Evolutionary conservation across 1,140 invertebrate genomes (phyloP).

Genomic region (Lasioglossum baleicum): DNA sequence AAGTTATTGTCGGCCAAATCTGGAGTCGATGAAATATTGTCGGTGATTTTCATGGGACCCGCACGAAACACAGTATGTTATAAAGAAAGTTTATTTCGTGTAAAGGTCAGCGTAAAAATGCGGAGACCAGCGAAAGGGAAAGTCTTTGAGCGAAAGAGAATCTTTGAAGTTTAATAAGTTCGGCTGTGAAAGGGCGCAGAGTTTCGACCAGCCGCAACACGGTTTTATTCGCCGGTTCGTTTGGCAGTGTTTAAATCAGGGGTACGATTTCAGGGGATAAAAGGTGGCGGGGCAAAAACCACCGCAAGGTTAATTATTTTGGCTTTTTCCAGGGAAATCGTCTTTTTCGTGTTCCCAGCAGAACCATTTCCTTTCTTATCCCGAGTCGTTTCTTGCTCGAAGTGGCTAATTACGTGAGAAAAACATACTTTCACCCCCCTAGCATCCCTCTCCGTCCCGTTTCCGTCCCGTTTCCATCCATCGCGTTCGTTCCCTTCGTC

Average conservation of each 20-base stretch:
- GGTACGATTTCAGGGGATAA: neutral
- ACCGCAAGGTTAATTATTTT: constrained; percentile 58
- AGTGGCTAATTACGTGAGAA: constrained; percentile 61
- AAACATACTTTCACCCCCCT: constrained; percentile 35
- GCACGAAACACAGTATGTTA: too few species aligned
- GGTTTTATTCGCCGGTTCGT: constrained; percentile 25
- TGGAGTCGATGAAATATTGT: too few species aligned
- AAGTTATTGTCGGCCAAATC: too few species aligned
- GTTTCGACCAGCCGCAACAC: too few species aligned
- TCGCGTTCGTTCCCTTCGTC: too few species aligned
- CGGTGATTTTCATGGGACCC: too few species aligned
- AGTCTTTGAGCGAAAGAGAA: too few species aligned
- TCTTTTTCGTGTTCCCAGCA: constrained; percentile 28
- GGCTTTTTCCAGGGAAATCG: constrained; percentile 29
- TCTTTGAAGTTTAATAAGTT: neutral
- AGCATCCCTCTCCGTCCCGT: too few species aligned
- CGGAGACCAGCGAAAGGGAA: too few species aligned
- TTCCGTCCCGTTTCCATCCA: too few species aligned
- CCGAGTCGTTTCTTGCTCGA: constrained; percentile 28
- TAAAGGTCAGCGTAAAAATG: too few species aligned
- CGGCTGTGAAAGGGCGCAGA: neutral
- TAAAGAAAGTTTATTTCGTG: too few species aligned
- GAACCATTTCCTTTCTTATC: constrained; percentile 42
- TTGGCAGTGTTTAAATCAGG: constrained; percentile 14
- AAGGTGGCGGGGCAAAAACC: constrained; percentile 8